Evolutionary conservation across 2,797 vertebrate genomes (phyloP), one percentile per base, ranked within the genome.

Genomic region (Anomalospiza imberbis): DNA sequence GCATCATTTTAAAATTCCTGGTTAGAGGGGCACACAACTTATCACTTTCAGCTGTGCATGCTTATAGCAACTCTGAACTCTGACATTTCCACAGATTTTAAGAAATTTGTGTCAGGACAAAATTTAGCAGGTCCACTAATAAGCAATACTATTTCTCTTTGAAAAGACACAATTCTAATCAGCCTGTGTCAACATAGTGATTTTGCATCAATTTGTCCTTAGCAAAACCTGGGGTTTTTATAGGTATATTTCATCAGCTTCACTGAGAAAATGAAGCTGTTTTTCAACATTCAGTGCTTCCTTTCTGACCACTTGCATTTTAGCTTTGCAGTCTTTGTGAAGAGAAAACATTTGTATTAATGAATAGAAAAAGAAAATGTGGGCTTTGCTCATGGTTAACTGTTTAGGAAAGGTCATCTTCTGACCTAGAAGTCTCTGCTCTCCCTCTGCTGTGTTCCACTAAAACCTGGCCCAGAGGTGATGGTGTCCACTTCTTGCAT

Each of bases 71-170:
- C 88, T 44, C 71, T 94, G 90, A 91, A 55, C 88, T 38, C 73
- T 94, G 89, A 91, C 89, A 91, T 90, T 93, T 94, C 63, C 89
- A 55, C 40, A 55, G 66, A 84, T 85, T 76, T 93, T 70, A 85
- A 95, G 92, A 95, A 89, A 96, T 90, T 81, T 66, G 70, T 94
- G 22, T 42, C 38, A 25, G 21, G 79, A 82, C 31, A 78, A 93
- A 88, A 89, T 71, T 29, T 94, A 92, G 74, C 91, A 96, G 85
- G 28, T 73, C 48, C 63, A 67, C 91, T 93, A 93, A 96, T 92
- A 91, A 94, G 67, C 63, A 86, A 86, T 88, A 91, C 57, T 82
- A 68, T 74, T 95, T 91, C 78, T 42, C 80, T 70, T 84, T 84
- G 66, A 93, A 88, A 91, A 88, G 50, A 21, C 63, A 42, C 77